Base-by-base conservation (phyloP, 2,797 vertebrate genomes). In the Anguilla marmorata region DNA sequence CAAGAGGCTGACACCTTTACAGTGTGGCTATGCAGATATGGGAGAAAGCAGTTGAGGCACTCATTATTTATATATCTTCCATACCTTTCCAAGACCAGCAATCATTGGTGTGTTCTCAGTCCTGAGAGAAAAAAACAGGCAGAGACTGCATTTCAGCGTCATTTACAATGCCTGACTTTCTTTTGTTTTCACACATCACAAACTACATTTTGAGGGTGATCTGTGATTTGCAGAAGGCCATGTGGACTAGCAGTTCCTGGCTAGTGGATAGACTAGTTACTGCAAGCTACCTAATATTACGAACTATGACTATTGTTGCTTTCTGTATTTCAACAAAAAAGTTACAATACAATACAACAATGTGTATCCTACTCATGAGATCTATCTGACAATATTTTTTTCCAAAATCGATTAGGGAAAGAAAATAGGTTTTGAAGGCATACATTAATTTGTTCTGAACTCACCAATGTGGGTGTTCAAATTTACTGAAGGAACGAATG, bases 71-170 rank as follows among this genome's bases (percentile, higher is more conserved):
- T 50, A 3, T 0, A 2, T 58, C 33, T 80, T 82, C 16, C 69
- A 24, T 92, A 99, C 99, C 97, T 98, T 98, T 90, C 99, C 98
- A 0, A 99, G 96, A 88, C 98, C 99, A 0, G 97, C 98, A 0
- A 99, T 99, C 98, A 99, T 99, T 0, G 98, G 95, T 0, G 98
- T 99, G 94, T 99, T 99, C 94, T 99, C 98, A 0, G 99, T 99
- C 89, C 99, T 99, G 93, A 2, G 92, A 94, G 45, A 90, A 5
- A 95, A 88, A 45, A 88, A 88, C 3, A 19, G 19, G 90, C 24
- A 89, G 3, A 92, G 8, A 89, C 86, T 19, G 50, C 21, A 85
- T 66, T 45, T 30, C 24, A 54, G 3, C 2, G 8, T 24, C 21
- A n/a, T 82, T 74, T 72, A 24, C 14, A 54, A 54, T 21, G 27